These are phyloP conservation scores for Coturnix japonica DNA, from an alignment of 2,113 vertebrate species.

Conservation along the genomic window DNA sequence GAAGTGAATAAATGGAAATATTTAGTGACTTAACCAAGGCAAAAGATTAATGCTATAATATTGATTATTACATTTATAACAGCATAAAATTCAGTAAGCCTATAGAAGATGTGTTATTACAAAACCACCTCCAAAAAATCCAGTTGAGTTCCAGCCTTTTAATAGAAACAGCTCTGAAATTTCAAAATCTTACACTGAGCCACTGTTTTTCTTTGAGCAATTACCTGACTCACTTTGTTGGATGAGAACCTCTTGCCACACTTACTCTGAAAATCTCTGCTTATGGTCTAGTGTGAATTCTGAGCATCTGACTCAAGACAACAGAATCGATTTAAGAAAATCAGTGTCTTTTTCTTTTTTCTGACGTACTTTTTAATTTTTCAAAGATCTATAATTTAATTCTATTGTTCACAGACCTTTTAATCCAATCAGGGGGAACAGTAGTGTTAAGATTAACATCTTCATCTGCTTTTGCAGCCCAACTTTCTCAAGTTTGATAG, in stretches of 20 bases:
- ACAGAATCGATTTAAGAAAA: not conserved
- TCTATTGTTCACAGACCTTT: not conserved
- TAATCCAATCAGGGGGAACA: not conserved
- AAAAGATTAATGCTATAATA: not conserved
- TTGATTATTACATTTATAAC: not conserved
- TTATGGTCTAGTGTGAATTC: not conserved
- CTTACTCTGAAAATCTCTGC: not conserved
- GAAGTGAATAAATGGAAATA: not conserved
- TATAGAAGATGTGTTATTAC: not conserved
- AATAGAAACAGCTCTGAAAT: not conserved
- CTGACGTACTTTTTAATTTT: not conserved
- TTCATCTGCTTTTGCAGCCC: constrained; percentile 14
- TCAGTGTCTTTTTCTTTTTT: not conserved
- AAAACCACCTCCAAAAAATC: not conserved
- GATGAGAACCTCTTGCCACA: not conserved
- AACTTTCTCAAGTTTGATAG: constrained; percentile 23
- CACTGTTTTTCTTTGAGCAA: not conserved
- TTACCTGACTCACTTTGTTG: not conserved
- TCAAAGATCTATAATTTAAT: not conserved
- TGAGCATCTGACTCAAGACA: not conserved
- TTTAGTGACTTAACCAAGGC: not conserved
- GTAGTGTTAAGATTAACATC: not conserved
- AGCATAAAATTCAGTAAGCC: not conserved
- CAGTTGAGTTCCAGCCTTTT: not conserved
- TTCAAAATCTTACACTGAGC: not conserved